These are phyloP conservation scores for Sceloporus tristichus DNA, from an alignment of 2,113 vertebrate genomes.

Conservation along the genomic window DNA sequence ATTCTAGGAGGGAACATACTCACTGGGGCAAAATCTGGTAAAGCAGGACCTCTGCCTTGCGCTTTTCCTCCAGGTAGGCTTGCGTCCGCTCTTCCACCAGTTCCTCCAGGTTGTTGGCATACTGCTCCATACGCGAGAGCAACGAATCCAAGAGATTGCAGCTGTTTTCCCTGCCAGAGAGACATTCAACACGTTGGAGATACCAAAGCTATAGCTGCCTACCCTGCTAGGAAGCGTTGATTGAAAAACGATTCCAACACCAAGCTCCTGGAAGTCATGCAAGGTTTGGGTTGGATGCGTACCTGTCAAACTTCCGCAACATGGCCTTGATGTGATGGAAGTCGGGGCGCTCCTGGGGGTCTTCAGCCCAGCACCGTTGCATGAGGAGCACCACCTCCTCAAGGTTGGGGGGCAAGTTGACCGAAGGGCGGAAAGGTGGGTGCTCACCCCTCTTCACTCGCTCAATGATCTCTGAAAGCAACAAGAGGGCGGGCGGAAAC, in stretches of 20 bases:
- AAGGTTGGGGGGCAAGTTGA: slow-evolving; percentile 82
- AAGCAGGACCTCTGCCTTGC: slow-evolving; percentile 91
- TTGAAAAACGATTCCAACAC: too few relatives aligned
- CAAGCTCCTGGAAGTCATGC: fast-evolving
- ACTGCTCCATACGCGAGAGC: slow-evolving; percentile 94
- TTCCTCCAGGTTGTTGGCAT: slow-evolving; percentile 96
- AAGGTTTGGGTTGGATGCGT: not conserved
- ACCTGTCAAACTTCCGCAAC: slow-evolving; percentile 92
- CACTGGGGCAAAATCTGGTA: slow-evolving; percentile 98
- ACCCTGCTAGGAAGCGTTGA: too few relatives aligned
- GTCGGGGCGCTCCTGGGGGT: slow-evolving; percentile 85
- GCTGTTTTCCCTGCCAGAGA: slow-evolving; percentile 82
- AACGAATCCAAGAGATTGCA: slow-evolving; percentile 95
- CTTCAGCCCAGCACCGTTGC: slow-evolving; percentile 92
- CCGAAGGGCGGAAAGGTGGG: slow-evolving; percentile 84
- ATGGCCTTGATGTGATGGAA: slow-evolving; percentile 90
- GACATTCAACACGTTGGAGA: not conserved
- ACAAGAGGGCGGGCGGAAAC: too few relatives aligned
- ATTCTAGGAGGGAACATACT: slow-evolving; percentile 34
- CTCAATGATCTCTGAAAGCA: slow-evolving; percentile 85
- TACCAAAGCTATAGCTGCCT: not conserved
- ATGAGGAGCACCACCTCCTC: slow-evolving; percentile 90
- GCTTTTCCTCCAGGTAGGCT: slow-evolving; percentile 95
- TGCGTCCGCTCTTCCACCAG: slow-evolving; percentile 94
- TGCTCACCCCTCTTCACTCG: slow-evolving; percentile 75